Conservation (phyloP, 1,140 invertebrate genomes). For the Lamellibrachia luymesi region DNA sequence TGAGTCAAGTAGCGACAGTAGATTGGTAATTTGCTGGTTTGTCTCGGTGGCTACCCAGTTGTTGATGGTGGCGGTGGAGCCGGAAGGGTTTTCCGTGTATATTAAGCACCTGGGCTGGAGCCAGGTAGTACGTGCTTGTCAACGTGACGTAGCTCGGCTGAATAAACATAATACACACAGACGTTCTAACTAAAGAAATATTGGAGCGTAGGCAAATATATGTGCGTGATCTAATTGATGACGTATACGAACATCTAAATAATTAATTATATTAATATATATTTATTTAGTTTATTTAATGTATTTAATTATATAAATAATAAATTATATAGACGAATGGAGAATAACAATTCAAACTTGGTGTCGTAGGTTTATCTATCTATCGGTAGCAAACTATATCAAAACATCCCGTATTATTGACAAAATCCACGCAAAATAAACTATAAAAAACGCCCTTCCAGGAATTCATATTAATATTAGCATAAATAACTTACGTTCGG, state of each 20-base stretch:
- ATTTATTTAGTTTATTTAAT: no score
- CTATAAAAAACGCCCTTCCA: background rate
- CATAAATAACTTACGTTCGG: background rate
- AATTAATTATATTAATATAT: background rate
- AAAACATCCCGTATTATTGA: no score
- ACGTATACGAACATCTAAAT: background rate
- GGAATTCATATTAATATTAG: background rate
- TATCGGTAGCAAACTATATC: background rate
- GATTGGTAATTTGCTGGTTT: slow-evolving; percentile 64
- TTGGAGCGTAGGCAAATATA: no score
- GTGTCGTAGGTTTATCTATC: background rate
- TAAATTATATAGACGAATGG: background rate
- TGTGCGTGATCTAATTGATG: no score
- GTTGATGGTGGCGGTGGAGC: slow-evolving; percentile 62
- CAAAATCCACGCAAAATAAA: no score
- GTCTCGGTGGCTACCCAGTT: slow-evolving; percentile 69
- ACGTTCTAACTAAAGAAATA: background rate
- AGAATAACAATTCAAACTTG: background rate
- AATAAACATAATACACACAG: background rate
- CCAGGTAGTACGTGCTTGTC: background rate
- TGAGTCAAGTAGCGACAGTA: slow-evolving; percentile 60
- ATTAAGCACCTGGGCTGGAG: background rate
- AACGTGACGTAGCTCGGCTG: background rate
- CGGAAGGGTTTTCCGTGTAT: slow-evolving; percentile 39
- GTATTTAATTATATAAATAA: no score